These are phyloP conservation scores for Apeira syringaria DNA, from an alignment of 2,888 invertebrate genomes.

Conservation along the genomic window DNA sequence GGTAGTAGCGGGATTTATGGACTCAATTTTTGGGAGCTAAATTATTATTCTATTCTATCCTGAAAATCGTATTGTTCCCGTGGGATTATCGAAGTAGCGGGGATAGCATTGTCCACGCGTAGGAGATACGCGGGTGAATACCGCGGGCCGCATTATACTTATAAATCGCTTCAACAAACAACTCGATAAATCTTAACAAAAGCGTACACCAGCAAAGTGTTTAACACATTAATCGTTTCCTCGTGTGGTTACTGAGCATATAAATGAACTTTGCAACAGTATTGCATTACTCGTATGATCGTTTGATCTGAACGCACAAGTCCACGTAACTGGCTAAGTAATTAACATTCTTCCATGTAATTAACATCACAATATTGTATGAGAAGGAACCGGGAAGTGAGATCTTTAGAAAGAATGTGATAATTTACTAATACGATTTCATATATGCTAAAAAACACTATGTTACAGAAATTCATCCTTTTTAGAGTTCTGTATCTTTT, in stretches of 20 bases:
- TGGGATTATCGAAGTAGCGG: no score
- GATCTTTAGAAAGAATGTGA: conserved; percentile 9
- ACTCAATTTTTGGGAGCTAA: no score
- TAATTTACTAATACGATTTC: conserved; percentile 3
- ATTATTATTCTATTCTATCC: no score
- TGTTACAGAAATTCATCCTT: no score
- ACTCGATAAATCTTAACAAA: background rate
- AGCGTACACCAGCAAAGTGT: conserved; percentile 1
- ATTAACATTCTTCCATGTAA: conserved; percentile 19
- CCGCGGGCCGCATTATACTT: no score
- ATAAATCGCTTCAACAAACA: background rate
- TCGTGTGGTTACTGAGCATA: conserved; percentile 9
- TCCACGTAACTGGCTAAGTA: conserved; percentile 15
- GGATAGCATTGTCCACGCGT: no score
- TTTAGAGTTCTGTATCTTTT: no score
- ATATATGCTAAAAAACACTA: background rate
- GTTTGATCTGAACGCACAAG: conserved; percentile 8
- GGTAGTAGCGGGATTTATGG: no score
- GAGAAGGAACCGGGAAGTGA: conserved; percentile 16
- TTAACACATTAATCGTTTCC: conserved; percentile 14
- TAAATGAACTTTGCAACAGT: conserved; percentile 10
- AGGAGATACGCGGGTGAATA: no score
- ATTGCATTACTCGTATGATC: conserved; percentile 8
- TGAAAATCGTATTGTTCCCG: no score
- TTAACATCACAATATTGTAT: conserved; percentile 11